These are phyloP conservation scores for Dryocosmus kuriphilus DNA, from an alignment of 2,888 invertebrate genomes.

Conservation along the genomic window DNA sequence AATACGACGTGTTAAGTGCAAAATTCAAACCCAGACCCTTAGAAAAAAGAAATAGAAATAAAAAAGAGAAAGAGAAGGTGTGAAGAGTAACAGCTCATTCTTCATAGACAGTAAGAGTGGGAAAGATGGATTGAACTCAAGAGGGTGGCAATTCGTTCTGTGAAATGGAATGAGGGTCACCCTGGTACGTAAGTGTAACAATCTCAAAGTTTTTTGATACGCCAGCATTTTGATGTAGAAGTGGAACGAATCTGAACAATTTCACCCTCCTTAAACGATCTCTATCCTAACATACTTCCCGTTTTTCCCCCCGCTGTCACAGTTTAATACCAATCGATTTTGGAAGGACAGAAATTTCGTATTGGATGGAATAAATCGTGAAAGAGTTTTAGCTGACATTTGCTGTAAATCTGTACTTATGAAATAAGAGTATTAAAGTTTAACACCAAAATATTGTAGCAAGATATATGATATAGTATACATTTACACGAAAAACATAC, in stretches of 20 bases:
- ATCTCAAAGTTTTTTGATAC: conserved; percentile 20
- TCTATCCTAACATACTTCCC: conserved; percentile 40
- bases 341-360: conserved; percentile 20
- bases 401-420: no score
- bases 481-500: no score
- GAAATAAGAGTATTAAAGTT: no score
- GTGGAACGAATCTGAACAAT: conserved; percentile 38
- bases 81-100: conserved; percentile 55
- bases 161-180: conserved; percentile 62
- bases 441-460: no score
- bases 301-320: conserved; percentile 38
- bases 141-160: conserved; percentile 67
- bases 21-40: no score
- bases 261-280: conserved; percentile 14
- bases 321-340: conserved; percentile 21
- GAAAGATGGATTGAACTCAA: conserved; percentile 69
- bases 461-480: no score
- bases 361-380: conserved; percentile 2
- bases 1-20: not conserved
- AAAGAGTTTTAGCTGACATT: not conserved
- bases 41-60: not conserved
- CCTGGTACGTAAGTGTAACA: conserved; percentile 41
- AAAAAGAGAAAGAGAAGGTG: conserved; percentile 47
- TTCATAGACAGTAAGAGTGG: conserved; percentile 47
- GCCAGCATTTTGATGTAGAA: conserved; percentile 25